Evolutionary conservation across 53 echinoderm and acorn worm species (phyloP).

Genomic region (Henricia sp.): DNA sequence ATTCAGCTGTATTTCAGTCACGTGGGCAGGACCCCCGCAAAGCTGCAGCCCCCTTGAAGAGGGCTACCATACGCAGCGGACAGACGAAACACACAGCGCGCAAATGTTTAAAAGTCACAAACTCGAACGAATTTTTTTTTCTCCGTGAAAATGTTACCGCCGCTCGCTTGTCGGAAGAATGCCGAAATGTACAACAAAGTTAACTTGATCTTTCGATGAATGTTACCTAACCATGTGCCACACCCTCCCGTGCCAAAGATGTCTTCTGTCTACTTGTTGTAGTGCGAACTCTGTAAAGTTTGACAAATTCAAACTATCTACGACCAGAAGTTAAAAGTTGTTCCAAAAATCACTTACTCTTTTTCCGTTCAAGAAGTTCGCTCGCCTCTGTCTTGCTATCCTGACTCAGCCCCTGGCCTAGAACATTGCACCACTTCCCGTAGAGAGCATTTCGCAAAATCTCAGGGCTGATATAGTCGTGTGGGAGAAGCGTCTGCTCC

Average conservation of each 20-base stretch:
- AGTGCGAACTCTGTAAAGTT: slow-evolving; percentile 1
- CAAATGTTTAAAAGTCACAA: slow-evolving; percentile 6
- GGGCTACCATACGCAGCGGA: slow-evolving; percentile 35
- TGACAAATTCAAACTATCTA: neutral
- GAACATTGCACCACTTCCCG: slow-evolving; percentile 98
- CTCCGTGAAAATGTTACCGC: neutral
- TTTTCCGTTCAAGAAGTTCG: slow-evolving; percentile 91
- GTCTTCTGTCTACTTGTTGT: neutral
- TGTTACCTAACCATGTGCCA: neutral
- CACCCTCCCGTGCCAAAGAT: neutral
- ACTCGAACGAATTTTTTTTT: slow-evolving; percentile 1
- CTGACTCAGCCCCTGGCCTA: slow-evolving; percentile 84
- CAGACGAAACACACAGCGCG: slow-evolving; percentile 16
- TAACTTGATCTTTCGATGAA: neutral
- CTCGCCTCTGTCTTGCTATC: slow-evolving; percentile 81
- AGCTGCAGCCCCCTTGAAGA: slow-evolving; percentile 39
- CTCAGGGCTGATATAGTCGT: slow-evolving; percentile 89
- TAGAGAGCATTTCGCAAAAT: slow-evolving; percentile 97
- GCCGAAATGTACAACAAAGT: slow-evolving; percentile 30
- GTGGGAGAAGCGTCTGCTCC: slow-evolving; percentile 64
- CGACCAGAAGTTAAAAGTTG: neutral
- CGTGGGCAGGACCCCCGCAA: slow-evolving; percentile 40
- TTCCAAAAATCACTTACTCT: slow-evolving; percentile 72
- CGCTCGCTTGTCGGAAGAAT: slow-evolving; percentile 22
- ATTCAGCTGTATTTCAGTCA: slow-evolving; percentile 16